These are phyloP conservation scores for Falco cherrug DNA, from an alignment of 2,797 vertebrate genomes.

Conservation along the genomic window DNA sequence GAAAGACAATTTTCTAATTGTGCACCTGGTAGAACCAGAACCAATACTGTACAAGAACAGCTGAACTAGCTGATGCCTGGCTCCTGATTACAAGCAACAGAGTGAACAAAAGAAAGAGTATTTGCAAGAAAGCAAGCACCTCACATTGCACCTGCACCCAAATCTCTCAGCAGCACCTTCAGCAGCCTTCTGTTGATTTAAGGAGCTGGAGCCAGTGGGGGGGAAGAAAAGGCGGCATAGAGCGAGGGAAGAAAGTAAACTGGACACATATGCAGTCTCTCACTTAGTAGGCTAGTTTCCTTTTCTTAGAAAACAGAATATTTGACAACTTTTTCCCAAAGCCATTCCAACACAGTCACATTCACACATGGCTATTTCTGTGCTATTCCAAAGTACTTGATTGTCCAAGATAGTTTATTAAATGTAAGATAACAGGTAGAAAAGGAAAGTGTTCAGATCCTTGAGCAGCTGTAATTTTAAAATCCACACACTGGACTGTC, in stretches of 20 bases:
- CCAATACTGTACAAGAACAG: background rate
- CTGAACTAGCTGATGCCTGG: background rate
- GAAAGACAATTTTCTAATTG: background rate
- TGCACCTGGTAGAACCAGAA: background rate
- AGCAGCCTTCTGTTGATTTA: background rate
- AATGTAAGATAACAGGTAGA: background rate
- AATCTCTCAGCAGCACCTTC: background rate
- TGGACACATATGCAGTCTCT: background rate
- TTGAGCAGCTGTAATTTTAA: slow-evolving; percentile 22
- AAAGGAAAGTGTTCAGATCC: background rate
- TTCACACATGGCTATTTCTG: background rate
- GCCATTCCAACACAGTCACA: background rate
- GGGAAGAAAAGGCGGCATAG: background rate
- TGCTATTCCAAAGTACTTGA: background rate
- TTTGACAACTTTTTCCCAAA: background rate
- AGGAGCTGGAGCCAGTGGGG: background rate
- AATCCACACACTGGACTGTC: background rate
- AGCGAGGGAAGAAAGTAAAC: background rate
- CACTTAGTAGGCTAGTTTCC: background rate
- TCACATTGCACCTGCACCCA: background rate
- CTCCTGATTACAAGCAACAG: background rate
- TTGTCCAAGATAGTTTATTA: background rate
- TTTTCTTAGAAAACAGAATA: background rate
- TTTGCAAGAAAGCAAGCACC: background rate
- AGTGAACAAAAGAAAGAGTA: background rate